Conservation (phyloP, 2,797 vertebrate species). For the Pseudochaenichthys georgianus region DNA sequence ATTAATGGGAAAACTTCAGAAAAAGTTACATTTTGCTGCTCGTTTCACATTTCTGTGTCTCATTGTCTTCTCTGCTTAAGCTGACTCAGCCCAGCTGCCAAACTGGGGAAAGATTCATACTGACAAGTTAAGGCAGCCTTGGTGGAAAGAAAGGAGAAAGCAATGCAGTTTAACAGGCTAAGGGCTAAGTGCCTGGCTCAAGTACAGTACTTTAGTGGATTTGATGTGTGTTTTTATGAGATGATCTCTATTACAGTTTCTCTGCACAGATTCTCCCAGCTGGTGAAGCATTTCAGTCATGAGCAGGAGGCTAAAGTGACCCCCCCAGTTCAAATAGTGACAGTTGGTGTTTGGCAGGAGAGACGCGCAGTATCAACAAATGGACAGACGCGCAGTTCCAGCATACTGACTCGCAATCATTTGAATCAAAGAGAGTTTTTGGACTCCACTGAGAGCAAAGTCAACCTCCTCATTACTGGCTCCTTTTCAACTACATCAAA, state of each 20-base stretch:
- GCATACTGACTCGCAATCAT: constrained; percentile 22
- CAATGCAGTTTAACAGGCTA: constrained; percentile 9
- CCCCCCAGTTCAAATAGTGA: constrained; percentile 33
- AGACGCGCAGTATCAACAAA: constrained; percentile 44
- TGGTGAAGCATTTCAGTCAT: constrained; percentile 23
- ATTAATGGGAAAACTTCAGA: too few relatives aligned
- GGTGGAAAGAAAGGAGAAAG: constrained; percentile 2
- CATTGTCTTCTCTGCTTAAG: constrained; percentile 13
- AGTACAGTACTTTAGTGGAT: constrained; percentile 14
- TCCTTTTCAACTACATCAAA: constrained; percentile 61
- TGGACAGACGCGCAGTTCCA: constrained; percentile 10
- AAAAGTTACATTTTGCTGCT: not conserved
- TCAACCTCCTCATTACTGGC: constrained; percentile 66
- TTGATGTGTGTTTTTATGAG: constrained; percentile 15
- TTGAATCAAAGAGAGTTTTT: constrained; percentile 34
- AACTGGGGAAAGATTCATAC: constrained; percentile 9
- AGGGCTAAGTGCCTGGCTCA: constrained; percentile 36
- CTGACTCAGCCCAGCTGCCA: constrained; percentile 14
- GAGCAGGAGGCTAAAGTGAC: constrained; percentile 32
- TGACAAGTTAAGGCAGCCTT: not conserved
- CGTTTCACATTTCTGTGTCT: constrained; percentile 21
- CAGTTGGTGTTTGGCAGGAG: constrained; percentile 28
- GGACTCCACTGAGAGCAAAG: constrained; percentile 35
- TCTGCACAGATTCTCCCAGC: constrained; percentile 18
- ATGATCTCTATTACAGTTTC: constrained; percentile 32